These are phyloP conservation scores for Synaphobranchus kaupii DNA, from an alignment of 2,797 vertebrate species.

Conservation along the genomic window DNA sequence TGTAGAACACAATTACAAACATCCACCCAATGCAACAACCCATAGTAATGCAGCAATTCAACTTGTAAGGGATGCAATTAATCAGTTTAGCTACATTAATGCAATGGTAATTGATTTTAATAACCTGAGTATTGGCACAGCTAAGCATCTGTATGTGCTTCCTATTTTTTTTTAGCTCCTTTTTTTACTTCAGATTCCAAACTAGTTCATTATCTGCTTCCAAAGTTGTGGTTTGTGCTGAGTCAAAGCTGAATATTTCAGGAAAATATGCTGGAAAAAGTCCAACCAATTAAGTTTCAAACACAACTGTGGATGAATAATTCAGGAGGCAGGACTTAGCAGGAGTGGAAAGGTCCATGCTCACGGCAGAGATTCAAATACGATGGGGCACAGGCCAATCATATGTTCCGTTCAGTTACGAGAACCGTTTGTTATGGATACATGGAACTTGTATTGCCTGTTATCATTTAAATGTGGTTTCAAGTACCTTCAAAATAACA, in stretches of 20 bases:
- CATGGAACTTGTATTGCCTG: neutral
- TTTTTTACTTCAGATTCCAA: neutral
- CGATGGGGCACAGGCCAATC: neutral
- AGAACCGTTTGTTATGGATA: neutral
- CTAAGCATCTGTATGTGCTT: neutral
- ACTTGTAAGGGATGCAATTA: neutral
- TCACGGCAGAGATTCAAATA: neutral
- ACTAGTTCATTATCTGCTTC: slow-evolving; percentile 1
- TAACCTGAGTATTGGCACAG: neutral
- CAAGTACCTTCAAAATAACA: neutral
- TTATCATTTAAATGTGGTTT: neutral
- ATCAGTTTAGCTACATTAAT: neutral
- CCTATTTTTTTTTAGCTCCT: neutral
- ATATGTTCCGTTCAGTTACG: neutral
- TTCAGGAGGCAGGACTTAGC: neutral
- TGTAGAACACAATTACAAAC: neutral
- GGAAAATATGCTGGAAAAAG: neutral
- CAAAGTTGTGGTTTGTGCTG: neutral
- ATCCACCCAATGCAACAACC: neutral
- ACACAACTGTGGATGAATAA: neutral
- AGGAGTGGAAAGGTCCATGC: neutral
- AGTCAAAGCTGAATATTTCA: neutral
- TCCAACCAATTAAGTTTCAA: slow-evolving; percentile 1
- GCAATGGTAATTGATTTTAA: neutral
- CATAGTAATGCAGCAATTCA: too few relatives aligned